Evolutionary conservation across 2,888 invertebrate species (phyloP), one percentile per base, ranked within the genome.

Genomic region (Drosophila seclusa): DNA sequence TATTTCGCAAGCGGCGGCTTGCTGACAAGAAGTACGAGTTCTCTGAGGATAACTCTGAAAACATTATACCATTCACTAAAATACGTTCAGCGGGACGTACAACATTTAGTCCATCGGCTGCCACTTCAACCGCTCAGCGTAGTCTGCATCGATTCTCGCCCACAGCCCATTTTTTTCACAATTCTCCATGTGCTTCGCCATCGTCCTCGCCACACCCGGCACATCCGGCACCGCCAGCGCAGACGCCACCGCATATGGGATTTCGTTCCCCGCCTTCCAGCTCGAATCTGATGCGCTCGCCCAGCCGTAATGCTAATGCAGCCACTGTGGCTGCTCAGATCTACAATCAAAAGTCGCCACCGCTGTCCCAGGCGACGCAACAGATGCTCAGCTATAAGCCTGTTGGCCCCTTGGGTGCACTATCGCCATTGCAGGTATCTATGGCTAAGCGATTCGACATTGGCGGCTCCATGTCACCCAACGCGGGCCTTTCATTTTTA

Each of bases 11-110:
- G 91, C 95, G 97, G 62, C 95, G 97, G 10, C 93, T 98, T 60
- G 98, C 98, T 0, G 98, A 98, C 89, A 98, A 98, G 92, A 98
- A 97, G 91, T 98, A 98, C 91, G 98, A 98, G 90, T 98, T 98
- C 90, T 97, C 96, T 0, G 97, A 97, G 84, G 97, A 97, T 71
- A 95, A 95, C 80, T 94, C 94, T 0, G 95, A 95, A 87, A 95
- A 95, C 81, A 95, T 95, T 67, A 94, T 95, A 87, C 94, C 91
- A 54, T 92, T 91, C 85, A 94, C 91, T 74, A 94, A 91, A 82
- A 91, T 87, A 73, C 91, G 87, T 45, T 88, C 89, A 45, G 90
- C 91, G 10, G 87, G 85, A 27, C 84, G 85, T 5, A 81, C 77
- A 0, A 76, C 63, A 66, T 80, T 76, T 42, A 80, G 45, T 58